phyloP scores from a whole-genome alignment of 1,140 invertebrate genomes.

The Drosophila paulistorum region DNA sequence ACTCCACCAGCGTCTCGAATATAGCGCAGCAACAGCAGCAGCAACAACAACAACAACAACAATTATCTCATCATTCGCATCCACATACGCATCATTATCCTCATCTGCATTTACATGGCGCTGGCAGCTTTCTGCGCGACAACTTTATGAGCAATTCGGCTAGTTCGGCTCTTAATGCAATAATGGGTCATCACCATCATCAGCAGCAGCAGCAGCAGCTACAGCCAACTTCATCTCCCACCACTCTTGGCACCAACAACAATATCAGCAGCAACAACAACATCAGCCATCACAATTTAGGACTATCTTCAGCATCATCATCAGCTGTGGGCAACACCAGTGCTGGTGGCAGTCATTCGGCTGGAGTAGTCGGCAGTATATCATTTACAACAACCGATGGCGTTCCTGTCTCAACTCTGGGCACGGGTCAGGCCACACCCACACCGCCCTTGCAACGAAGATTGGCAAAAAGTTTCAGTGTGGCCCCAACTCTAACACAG shows the following conservation, averaged over 20 bases:
- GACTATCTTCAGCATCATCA: slow-evolving; percentile 9
- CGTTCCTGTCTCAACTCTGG: slow-evolving; percentile 24
- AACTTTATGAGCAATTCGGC: slow-evolving; percentile 80
- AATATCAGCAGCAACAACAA: slow-evolving; percentile 39
- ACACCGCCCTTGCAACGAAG: slow-evolving; percentile 92
- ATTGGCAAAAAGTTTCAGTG: slow-evolving; percentile 94
- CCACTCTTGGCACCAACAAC: slow-evolving; percentile 27
- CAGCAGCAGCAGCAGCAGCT: slow-evolving; percentile 36
- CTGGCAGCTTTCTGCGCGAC: slow-evolving; percentile 73
- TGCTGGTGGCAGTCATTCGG: slow-evolving; percentile 76
- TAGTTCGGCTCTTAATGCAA: slow-evolving; percentile 74
- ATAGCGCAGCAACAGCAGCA: slow-evolving; percentile 55
- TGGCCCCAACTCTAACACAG: slow-evolving; percentile 86
- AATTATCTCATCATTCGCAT: slow-evolving; percentile 48
- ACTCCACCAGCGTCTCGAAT: slow-evolving; percentile 67
- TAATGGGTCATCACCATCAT: slow-evolving; percentile 70
- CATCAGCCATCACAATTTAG: slow-evolving; percentile 29
- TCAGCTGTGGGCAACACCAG: slow-evolving; percentile 54
- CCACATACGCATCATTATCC: slow-evolving; percentile 68
- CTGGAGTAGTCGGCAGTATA: slow-evolving; percentile 73
- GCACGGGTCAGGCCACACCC: slow-evolving; percentile 84
- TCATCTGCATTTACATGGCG: slow-evolving; percentile 77
- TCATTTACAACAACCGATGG: slow-evolving; percentile 55
- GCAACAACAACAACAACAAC: slow-evolving; percentile 43
- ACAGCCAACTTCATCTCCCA: slow-evolving; percentile 30